Evolutionary conservation across 1,140 invertebrate species (phyloP).

Genomic region (Bradysia coprophila): DNA sequence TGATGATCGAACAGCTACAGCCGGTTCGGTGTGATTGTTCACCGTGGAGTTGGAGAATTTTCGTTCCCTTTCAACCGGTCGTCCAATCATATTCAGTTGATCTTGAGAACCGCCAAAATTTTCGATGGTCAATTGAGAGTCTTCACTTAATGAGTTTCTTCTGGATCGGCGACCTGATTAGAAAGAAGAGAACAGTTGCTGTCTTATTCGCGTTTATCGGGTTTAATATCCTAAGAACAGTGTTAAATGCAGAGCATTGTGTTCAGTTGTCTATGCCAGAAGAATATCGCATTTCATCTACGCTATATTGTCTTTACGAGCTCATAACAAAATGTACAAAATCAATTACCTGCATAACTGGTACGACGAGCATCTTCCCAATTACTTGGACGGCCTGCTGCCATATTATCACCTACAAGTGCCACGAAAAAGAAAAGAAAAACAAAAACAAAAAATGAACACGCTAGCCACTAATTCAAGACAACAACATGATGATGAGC

Average conservation of each 20-base stretch:
- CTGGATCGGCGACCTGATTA: slow-evolving; percentile 44
- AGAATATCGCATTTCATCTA: too few species aligned
- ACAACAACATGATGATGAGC: too few species aligned
- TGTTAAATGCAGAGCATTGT: neutral
- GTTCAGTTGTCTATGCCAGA: too few species aligned
- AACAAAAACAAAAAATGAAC: slow-evolving; percentile 1
- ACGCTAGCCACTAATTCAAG: too few species aligned
- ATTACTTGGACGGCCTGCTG: slow-evolving; percentile 66
- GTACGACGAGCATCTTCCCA: slow-evolving; percentile 52
- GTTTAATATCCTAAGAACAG: too few species aligned
- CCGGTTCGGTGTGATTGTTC: slow-evolving; percentile 29
- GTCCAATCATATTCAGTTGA: slow-evolving; percentile 42
- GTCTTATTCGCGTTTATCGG: too few species aligned
- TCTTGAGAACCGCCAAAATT: slow-evolving; percentile 81
- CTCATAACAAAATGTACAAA: too few species aligned
- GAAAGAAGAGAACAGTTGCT: too few species aligned
- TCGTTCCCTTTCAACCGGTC: slow-evolving; percentile 25
- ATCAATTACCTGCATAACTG: slow-evolving; percentile 58
- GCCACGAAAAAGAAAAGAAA: slow-evolving; percentile 2
- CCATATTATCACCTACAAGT: slow-evolving; percentile 28
- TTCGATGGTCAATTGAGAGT: slow-evolving; percentile 76
- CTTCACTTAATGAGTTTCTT: slow-evolving; percentile 67
- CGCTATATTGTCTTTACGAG: too few species aligned
- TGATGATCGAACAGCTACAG: slow-evolving; percentile 43
- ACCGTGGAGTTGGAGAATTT: slow-evolving; percentile 39